These are phyloP conservation scores for Conopomorpha cramerella DNA, from an alignment of 1,140 invertebrate genomes.

Conservation along the genomic window DNA sequence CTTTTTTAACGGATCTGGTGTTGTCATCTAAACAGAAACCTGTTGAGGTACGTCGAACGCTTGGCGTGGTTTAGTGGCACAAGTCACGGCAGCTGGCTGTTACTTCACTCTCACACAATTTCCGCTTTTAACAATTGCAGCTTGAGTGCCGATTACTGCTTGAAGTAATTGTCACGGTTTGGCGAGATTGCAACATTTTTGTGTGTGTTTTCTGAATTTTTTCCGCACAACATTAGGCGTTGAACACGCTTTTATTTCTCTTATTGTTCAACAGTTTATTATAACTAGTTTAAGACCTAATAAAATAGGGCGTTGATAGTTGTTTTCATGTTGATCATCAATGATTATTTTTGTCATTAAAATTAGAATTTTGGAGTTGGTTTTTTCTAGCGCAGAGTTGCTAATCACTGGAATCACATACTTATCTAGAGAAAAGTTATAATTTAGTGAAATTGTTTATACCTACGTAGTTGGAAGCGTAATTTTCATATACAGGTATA, in stretches of 20 bases:
- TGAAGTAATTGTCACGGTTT: conserved; percentile 15
- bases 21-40: conserved; percentile 40
- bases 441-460: too few relatives aligned
- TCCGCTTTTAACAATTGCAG: conserved; percentile 28
- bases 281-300: too few relatives aligned
- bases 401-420: too few relatives aligned
- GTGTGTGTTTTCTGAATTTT: conserved; percentile 22
- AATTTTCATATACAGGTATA: too few relatives aligned
- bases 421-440: too few relatives aligned
- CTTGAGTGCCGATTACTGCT: conserved; percentile 23
- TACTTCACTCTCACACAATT: conserved; percentile 26
- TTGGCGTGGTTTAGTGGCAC: conserved; percentile 22
- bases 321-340: too few relatives aligned
- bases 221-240: conserved; percentile 20
- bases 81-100: conserved; percentile 27
- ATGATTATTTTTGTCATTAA: too few relatives aligned
- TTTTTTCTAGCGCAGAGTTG: too few relatives aligned
- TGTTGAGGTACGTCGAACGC: conserved; percentile 51
- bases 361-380: too few relatives aligned
- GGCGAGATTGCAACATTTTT: conserved; percentile 7
- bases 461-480: too few relatives aligned
- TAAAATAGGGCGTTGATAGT: too few relatives aligned
- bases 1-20: conserved; percentile 49
- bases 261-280: too few relatives aligned
- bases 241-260: conserved; percentile 28